phyloP scores from a whole-genome alignment of 2,113 vertebrate genomes.

The Corynorhinus townsendii region DNA sequence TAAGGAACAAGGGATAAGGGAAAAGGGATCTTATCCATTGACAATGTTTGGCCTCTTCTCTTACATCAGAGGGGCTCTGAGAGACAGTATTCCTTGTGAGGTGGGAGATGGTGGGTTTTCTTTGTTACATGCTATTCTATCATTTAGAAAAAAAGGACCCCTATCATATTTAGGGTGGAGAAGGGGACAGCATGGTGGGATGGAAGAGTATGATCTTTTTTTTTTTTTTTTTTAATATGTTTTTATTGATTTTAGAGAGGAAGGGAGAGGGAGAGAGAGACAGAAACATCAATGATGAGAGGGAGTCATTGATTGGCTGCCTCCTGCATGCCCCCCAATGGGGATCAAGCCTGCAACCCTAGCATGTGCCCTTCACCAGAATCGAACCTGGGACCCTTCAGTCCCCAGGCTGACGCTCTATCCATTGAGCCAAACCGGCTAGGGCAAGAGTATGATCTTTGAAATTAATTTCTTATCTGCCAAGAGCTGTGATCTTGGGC shows the following conservation, averaged over 20 bases:
- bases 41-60: background rate
- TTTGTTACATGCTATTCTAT: background rate
- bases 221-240: too few species aligned
- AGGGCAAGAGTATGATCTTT: background rate
- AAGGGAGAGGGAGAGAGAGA: too few species aligned
- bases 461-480: background rate
- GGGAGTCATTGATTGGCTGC: too few species aligned
- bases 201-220: background rate
- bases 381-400: too few species aligned
- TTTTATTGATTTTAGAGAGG: too few species aligned
- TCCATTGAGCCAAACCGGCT: too few species aligned
- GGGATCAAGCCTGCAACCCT: too few species aligned
- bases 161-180: background rate
- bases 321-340: too few species aligned
- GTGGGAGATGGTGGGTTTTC: background rate
- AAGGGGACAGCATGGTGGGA: background rate
- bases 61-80: background rate
- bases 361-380: too few species aligned
- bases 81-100: background rate
- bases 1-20: background rate
- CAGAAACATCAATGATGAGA: too few species aligned
- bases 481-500: background rate
- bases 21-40: background rate
- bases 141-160: background rate
- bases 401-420: too few species aligned